Conservation (phyloP, 2,797 vertebrate species). For the Chromobotia macracanthus region DNA sequence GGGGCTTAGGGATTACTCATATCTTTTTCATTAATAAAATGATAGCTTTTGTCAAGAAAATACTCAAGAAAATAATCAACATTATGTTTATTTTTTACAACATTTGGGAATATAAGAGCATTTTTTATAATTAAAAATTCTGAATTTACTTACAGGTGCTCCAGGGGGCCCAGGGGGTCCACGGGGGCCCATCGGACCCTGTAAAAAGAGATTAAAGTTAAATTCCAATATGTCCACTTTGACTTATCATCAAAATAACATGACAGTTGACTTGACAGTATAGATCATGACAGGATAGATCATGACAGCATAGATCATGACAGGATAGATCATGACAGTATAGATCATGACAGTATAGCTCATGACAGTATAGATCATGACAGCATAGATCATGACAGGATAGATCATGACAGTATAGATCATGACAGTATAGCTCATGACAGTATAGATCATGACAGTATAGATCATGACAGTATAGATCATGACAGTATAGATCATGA, state of each 20-base stretch:
- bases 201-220: slow-evolving; percentile 35
- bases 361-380: too few species aligned
- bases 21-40: slow-evolving; percentile 27
- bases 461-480: too few species aligned
- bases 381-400: too few species aligned
- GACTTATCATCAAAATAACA: neutral
- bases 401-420: too few species aligned
- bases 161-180: slow-evolving; percentile 91
- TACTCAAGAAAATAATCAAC: neutral
- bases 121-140: neutral
- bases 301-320: too few species aligned
- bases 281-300: too few species aligned
- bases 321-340: too few species aligned
- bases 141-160: slow-evolving; percentile 85
- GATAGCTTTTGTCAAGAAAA: neutral
- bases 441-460: too few species aligned
- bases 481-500: too few species aligned
- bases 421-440: too few species aligned
- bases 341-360: too few species aligned
- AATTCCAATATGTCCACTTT: neutral
- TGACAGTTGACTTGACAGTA: too few species aligned
- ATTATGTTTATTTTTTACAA: neutral
- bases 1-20: slow-evolving; percentile 28
- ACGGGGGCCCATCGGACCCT: slow-evolving; percentile 98
- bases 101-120: neutral